phyloP scores from a whole-genome alignment of 2,113 vertebrate species.

The Quiscalus mexicanus region DNA sequence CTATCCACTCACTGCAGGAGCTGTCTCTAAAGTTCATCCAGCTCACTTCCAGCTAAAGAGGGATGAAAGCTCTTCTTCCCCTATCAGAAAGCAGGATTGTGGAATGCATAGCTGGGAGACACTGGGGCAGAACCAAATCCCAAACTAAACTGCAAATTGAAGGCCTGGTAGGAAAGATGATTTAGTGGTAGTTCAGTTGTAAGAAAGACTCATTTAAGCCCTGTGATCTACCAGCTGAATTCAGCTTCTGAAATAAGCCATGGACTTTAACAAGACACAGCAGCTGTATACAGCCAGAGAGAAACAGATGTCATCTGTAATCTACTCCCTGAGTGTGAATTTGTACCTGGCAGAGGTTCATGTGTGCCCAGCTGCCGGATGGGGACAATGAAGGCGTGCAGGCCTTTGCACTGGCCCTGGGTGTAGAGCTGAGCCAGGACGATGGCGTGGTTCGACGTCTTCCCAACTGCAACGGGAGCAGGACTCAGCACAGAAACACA shows the following conservation, averaged over 20 bases:
- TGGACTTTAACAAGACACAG: background rate
- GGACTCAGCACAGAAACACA: background rate
- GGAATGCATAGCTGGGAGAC: background rate
- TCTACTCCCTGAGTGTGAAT: rapidly evolving
- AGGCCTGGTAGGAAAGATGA: background rate
- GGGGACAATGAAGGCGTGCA: conserved; percentile 94
- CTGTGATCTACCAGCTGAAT: background rate
- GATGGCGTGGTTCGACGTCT: conserved; percentile 93
- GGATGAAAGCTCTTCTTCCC: background rate
- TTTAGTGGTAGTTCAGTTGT: background rate
- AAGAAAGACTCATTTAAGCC: background rate
- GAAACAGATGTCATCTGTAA: background rate
- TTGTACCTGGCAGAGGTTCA: conserved; percentile 90
- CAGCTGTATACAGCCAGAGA: background rate
- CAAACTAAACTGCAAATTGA: background rate
- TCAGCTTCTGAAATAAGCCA: background rate
- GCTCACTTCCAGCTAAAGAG: background rate
- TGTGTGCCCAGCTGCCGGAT: conserved; percentile 89
- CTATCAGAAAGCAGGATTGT: background rate
- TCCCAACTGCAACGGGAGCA: conserved; percentile 85
- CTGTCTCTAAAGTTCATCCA: background rate
- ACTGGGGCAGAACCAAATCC: background rate
- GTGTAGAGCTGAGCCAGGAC: conserved; percentile 96
- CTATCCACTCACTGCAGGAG: background rate
- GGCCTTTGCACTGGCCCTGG: conserved; percentile 85